Base-by-base conservation (phyloP, 2,113 vertebrate species). In the Eclectus roratus region DNA sequence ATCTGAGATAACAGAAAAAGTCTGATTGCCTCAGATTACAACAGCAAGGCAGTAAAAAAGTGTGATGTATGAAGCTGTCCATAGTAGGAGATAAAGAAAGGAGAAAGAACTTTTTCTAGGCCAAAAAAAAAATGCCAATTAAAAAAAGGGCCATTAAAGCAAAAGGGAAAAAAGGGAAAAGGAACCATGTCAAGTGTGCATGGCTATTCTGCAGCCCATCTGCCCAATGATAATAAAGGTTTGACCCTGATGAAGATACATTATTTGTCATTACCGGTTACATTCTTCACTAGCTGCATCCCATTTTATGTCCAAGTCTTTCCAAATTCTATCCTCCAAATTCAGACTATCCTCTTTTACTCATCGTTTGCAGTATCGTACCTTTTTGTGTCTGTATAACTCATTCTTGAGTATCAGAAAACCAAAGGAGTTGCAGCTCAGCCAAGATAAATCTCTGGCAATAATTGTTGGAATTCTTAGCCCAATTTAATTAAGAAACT, bases 81-180 rank as follows among this genome's bases (percentile, higher is more conserved):
- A 43, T 31, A 68, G 29, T 4, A 80, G 0, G 0, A 20, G 71
- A 60, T 9, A 3, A 5, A 49, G 50, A 14, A 47, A 43, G 23
- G 11, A 71, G 25, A 78, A 35, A 58, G 29, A 50, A 47, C 24
- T 61, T 43, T 49, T 55, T 27, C n/a, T 16, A 58, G 21, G 21
- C 21, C 33, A n/a, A 58, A 58, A 58, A 58, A 58, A 58, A 58
- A n/a, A 21, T 17, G 53, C 53, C 53, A 37, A 37, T 23, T 20
- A 52, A 58, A 58, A 70, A 13, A 50, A 50, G 33, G 52, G 73
- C 37, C 25, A 52, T 10, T 50, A 73, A 81, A 72, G 29, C 24
- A 47, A 55, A 47, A 73, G 25, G 15, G 4, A 25, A 79, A 65
- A 41, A 31, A 70, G 16, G 2, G 21, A 66, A 14, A 50, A 50